Evolutionary conservation across 2,888 invertebrate species (phyloP).

Genomic region (Oscheius sp.): DNA sequence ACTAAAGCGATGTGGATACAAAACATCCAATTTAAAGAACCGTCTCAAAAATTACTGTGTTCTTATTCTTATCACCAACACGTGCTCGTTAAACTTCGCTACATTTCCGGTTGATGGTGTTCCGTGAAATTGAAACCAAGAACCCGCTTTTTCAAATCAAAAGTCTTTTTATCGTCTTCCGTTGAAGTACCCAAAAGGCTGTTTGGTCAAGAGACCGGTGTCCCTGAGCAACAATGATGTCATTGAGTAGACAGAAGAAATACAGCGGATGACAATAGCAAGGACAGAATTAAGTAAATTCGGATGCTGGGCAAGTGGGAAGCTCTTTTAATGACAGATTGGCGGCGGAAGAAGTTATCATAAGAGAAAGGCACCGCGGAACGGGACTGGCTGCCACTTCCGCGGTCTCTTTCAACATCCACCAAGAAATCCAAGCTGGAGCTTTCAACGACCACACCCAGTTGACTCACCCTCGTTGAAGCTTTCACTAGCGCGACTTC

Average conservation of each 20-base stretch:
- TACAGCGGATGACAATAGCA: no score
- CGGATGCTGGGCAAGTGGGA: no score
- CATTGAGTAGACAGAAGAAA: no score
- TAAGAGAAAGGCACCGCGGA: neutral
- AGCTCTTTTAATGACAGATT: neutral
- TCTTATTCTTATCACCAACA: neutral
- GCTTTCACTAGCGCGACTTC: conserved; percentile 29
- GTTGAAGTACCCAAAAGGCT: neutral
- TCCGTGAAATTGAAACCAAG: conserved; percentile 20
- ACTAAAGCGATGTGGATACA: neutral
- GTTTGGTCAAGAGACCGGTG: neutral
- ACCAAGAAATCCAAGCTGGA: conserved; percentile 1
- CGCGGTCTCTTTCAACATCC: conserved; percentile 20
- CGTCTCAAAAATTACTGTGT: neutral
- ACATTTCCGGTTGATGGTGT: conserved; percentile 19
- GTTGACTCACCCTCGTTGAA: conserved; percentile 18
- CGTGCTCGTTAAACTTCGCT: conserved; percentile 8
- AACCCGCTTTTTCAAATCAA: neutral
- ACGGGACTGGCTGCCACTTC: conserved; percentile 22
- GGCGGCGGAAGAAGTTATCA: neutral
- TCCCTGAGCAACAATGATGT: neutral
- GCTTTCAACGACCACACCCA: conserved; percentile 25
- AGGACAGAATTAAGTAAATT: no score
- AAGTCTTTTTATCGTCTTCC: neutral
- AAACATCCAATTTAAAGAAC: neutral